Percentiles rank a stretch among this genome's conserved stretches.
Evolutionary conservation across 2,888 invertebrate genomes (phyloP).

Genomic region (Erannis defoliaria): DNA sequence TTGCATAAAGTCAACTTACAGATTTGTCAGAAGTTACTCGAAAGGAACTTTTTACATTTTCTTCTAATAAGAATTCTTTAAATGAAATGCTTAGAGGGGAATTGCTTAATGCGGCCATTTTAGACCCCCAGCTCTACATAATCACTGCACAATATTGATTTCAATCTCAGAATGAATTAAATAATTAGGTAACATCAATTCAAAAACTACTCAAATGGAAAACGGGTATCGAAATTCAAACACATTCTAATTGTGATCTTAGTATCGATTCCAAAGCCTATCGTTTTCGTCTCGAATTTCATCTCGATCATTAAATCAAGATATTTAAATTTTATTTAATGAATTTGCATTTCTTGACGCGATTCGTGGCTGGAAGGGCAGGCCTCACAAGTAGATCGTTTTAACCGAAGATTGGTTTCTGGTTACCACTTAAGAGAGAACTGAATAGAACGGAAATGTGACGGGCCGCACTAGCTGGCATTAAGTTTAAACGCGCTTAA

Average conservation of each 20-base stretch:
- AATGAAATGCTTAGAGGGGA: too few species aligned
- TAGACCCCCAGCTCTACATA: too few species aligned
- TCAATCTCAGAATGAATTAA: not conserved
- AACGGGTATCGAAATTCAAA: slow-evolving; percentile 17
- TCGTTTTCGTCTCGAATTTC: slow-evolving; percentile 37
- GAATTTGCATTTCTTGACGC: slow-evolving; percentile 42
- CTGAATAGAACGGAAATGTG: too few species aligned
- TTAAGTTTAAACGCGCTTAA: not conserved
- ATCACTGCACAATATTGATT: not conserved
- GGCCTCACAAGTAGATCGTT: slow-evolving; percentile 65
- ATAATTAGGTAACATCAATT: not conserved
- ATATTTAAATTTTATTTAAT: slow-evolving; percentile 41
- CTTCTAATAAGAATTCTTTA: too few species aligned
- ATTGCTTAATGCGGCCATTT: too few species aligned
- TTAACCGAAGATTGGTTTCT: slow-evolving; percentile 39
- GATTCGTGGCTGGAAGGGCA: slow-evolving; percentile 48
- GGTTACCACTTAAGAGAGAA: too few species aligned
- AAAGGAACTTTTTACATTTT: too few species aligned
- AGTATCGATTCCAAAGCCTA: slow-evolving; percentile 29
- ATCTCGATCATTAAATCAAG: slow-evolving; percentile 38
- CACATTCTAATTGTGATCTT: slow-evolving; percentile 18
- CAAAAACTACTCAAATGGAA: not conserved
- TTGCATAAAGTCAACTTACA: too few species aligned
- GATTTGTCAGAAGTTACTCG: too few species aligned
- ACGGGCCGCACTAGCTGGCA: too few species aligned